These are phyloP conservation scores for Callocephalon fimbriatum DNA, from an alignment of 2,113 vertebrate species.

Conservation along the genomic window DNA sequence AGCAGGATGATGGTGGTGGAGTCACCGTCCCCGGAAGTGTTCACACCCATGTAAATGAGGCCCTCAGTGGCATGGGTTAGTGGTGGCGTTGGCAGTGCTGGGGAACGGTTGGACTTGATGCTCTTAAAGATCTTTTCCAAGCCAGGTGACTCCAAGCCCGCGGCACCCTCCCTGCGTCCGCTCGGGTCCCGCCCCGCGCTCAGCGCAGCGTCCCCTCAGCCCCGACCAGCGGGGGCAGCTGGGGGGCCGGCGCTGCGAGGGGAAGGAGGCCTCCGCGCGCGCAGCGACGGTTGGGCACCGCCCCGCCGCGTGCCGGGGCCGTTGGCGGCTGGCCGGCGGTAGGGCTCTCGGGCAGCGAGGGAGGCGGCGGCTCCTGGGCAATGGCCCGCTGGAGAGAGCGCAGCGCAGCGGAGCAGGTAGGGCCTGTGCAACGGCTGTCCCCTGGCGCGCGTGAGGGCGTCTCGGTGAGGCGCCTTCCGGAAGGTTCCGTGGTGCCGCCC, in stretches of 20 bases:
- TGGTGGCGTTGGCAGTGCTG: not conserved
- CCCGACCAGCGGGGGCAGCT: accelerated
- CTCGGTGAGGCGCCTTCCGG: accelerated
- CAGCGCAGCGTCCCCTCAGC: not conserved
- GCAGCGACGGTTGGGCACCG: too few species aligned
- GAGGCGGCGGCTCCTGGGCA: not conserved
- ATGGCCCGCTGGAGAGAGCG: too few species aligned
- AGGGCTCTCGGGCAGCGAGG: too few species aligned
- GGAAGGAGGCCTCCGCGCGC: too few species aligned
- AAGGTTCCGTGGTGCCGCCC: accelerated
- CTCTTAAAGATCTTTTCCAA: not conserved
- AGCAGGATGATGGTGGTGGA: too few species aligned
- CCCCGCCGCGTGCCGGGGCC: too few species aligned
- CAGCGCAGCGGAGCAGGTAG: not conserved
- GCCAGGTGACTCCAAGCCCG: too few species aligned
- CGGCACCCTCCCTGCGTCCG: accelerated
- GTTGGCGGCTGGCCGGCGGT: not conserved
- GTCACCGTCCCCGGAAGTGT: too few species aligned
- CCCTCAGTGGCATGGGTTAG: not conserved
- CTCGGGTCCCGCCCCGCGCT: accelerated
- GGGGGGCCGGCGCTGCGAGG: not conserved
- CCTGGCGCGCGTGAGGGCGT: accelerated
- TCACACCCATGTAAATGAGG: too few species aligned
- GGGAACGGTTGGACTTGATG: not conserved
- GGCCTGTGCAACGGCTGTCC: not conserved